These are phyloP conservation scores for Isoperla grammatica DNA, from an alignment of 2,888 invertebrate genomes.

Conservation along the genomic window DNA sequence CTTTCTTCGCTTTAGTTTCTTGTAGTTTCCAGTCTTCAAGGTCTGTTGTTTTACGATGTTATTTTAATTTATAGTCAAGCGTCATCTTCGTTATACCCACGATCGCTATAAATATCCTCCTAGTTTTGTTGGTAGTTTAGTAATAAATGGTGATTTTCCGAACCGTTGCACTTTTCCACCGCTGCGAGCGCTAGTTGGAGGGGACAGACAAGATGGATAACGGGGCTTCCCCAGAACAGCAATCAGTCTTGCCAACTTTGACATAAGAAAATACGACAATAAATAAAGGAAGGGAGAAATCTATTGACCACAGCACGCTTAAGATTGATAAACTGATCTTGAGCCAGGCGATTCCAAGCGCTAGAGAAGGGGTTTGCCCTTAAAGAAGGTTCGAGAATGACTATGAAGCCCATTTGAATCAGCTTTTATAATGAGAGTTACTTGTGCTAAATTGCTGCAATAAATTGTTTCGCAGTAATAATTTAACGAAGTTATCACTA, in stretches of 20 bases:
- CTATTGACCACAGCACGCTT: too few relatives aligned
- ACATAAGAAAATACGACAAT: conserved; percentile 15
- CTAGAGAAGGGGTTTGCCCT: too few relatives aligned
- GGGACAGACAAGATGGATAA: conserved; percentile 8
- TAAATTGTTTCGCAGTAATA: too few relatives aligned
- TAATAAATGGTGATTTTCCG: conserved; percentile 17
- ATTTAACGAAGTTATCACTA: too few relatives aligned
- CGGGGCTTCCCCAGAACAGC: not conserved
- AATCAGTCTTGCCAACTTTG: conserved; percentile 16
- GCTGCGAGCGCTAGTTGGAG: not conserved
- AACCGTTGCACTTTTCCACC: conserved; percentile 10
- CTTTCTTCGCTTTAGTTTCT: too few relatives aligned
- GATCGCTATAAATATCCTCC: not conserved
- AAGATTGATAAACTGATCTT: too few relatives aligned
- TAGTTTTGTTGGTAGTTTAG: conserved; percentile 8
- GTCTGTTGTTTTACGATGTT: not conserved
- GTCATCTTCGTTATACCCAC: not conserved
- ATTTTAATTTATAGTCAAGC: not conserved
- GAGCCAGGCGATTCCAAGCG: too few relatives aligned
- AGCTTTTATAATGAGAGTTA: too few relatives aligned
- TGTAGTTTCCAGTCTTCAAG: not conserved
- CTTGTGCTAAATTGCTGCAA: too few relatives aligned
- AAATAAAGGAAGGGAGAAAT: conserved; percentile 1
- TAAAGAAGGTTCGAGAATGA: too few relatives aligned
- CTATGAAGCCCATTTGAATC: too few relatives aligned